A percentile compares a stretch with the other conserved stretches of the same genome.
phyloP scores from a whole-genome alignment of 2,888 invertebrate species.

The Cerastis leucographa region DNA sequence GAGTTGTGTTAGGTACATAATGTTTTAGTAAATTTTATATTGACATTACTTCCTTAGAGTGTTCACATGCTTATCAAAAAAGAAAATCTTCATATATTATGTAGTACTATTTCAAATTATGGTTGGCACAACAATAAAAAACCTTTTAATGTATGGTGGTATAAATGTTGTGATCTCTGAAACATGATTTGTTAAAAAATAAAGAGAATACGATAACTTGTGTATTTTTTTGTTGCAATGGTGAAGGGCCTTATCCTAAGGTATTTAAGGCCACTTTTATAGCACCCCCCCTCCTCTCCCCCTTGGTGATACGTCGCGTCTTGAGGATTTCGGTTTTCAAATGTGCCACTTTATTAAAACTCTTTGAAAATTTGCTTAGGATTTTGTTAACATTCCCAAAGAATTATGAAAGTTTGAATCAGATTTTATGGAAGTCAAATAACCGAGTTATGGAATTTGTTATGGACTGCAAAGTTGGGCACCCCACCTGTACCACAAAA shows the following conservation, averaged over 20 bases:
- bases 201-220: constrained; percentile 46
- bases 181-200: constrained; percentile 75
- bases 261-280: too few species aligned
- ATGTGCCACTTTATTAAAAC: too few species aligned
- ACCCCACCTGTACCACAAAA: too few species aligned
- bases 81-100: not conserved
- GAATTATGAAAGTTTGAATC: too few species aligned
- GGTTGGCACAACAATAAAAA: constrained; percentile 34
- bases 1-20: not conserved
- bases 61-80: not conserved
- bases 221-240: not conserved
- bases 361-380: too few species aligned
- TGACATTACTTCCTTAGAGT: not conserved
- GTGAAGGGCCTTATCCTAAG: not conserved
- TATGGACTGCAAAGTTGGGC: too few species aligned
- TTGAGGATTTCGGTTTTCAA: too few species aligned
- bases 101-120: constrained; percentile 12
- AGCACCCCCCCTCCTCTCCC: too few species aligned
- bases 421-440: too few species aligned
- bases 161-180: constrained; percentile 79
- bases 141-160: constrained; percentile 70
- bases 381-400: too few species aligned
- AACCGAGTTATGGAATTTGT: too few species aligned
- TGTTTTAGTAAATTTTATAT: not conserved
- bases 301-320: too few species aligned